Conservation (phyloP, 2,797 vertebrate species). For the Girardinus metallicus region DNA sequence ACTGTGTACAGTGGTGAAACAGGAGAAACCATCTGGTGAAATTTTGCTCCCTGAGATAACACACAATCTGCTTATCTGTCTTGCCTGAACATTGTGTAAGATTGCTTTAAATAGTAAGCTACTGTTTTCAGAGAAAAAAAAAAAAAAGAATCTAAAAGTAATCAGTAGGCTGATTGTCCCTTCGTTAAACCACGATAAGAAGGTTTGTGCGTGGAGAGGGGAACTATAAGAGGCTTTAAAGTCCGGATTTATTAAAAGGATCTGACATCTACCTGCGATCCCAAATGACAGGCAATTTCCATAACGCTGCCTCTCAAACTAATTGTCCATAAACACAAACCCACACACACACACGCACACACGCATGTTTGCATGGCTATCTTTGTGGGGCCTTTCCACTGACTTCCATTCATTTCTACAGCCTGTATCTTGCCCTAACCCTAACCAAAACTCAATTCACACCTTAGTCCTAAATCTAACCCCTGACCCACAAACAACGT, state of each 20-base stretch:
- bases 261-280: slow-evolving; percentile 83
- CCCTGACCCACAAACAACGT: too few relatives aligned
- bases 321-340: slow-evolving; percentile 34
- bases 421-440: too few relatives aligned
- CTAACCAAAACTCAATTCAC: too few relatives aligned
- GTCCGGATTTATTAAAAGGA: slow-evolving; percentile 75
- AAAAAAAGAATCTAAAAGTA: slow-evolving; percentile 77
- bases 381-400: too few relatives aligned
- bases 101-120: slow-evolving; percentile 83
- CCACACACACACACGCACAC: too few relatives aligned
- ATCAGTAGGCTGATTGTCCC: slow-evolving; percentile 75
- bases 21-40: slow-evolving; percentile 40
- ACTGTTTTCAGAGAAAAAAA: slow-evolving; percentile 76
- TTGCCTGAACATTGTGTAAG: slow-evolving; percentile 56
- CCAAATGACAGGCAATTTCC: slow-evolving; percentile 70
- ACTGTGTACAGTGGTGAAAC: slow-evolving; percentile 15
- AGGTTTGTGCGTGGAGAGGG: slow-evolving; percentile 66
- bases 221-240: slow-evolving; percentile 81
- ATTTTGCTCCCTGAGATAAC: slow-evolving; percentile 44
- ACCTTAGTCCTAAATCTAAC: too few relatives aligned
- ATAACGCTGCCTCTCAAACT: slow-evolving; percentile 62
- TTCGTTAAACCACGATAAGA: slow-evolving; percentile 76
- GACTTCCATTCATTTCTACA: too few relatives aligned
- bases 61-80: slow-evolving; percentile 56
- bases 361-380: too few relatives aligned